Conservation (phyloP, 2,888 invertebrate genomes). For the Callyntrura guangdongensis region DNA sequence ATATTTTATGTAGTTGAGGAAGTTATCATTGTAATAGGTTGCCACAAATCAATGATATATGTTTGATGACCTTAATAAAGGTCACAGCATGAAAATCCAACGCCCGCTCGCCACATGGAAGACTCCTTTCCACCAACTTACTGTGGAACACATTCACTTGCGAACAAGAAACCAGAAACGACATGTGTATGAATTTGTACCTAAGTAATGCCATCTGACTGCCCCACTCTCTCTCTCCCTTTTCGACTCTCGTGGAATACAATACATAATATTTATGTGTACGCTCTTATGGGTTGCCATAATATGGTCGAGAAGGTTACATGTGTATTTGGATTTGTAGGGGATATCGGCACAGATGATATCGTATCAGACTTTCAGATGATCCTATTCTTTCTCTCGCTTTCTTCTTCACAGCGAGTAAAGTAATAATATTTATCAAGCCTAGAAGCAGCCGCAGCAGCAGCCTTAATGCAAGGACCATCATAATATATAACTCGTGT, state of each 20-base stretch:
- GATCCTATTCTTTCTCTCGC: conserved; percentile 20
- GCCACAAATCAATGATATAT: conserved; percentile 82
- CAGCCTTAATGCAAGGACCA: conserved; percentile 18
- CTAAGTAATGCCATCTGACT: conserved; percentile 45
- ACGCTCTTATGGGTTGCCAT: not conserved
- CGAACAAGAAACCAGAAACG: conserved; percentile 27
- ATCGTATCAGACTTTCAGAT: conserved; percentile 3
- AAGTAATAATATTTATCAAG: conserved; percentile 43
- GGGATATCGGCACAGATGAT: not conserved
- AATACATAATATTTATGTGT: conserved; percentile 25
- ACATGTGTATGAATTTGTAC: conserved; percentile 54
- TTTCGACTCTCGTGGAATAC: conserved; percentile 1
- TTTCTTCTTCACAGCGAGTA: conserved; percentile 21
- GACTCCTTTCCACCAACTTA: not conserved
- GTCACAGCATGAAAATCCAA: conserved; percentile 77
- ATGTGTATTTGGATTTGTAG: conserved; percentile 4
- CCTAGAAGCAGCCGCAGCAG: no score
- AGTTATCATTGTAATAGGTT: conserved; percentile 83
- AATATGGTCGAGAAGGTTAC: conserved; percentile 5
- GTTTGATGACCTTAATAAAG: conserved; percentile 81
- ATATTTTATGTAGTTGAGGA: conserved; percentile 72
- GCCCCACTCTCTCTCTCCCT: conserved; percentile 22
- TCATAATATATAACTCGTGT: no score
- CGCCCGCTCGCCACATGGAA: conserved; percentile 35
- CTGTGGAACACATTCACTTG: conserved; percentile 23